Evolutionary conservation across 2,113 vertebrate genomes (phyloP).

Genomic region (Aphyosemion australe): DNA sequence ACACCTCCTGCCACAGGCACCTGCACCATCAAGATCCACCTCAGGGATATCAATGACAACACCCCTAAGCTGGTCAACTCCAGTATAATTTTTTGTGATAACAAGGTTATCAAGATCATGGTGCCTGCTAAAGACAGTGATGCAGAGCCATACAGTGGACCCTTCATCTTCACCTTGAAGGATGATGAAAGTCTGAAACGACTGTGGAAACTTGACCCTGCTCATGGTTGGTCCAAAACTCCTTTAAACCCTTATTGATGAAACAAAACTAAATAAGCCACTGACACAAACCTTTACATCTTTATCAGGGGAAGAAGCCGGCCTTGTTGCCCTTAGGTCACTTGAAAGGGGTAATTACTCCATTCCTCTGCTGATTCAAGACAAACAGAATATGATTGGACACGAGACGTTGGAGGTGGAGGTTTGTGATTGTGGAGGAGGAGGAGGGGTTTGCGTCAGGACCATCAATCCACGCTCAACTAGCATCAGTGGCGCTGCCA

Average conservation of each 20-base stretch:
- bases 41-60: constrained; percentile 81
- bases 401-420: constrained; percentile 53
- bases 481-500: constrained; percentile 44
- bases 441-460: constrained; percentile 35
- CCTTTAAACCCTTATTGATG: background rate
- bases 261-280: background rate
- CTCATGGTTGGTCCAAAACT: constrained; percentile 55
- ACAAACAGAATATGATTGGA: constrained; percentile 71
- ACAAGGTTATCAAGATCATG: constrained; percentile 37
- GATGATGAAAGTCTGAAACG: constrained; percentile 22
- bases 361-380: constrained; percentile 75
- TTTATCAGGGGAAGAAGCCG: constrained; percentile 50
- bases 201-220: constrained; percentile 77
- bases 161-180: constrained; percentile 77
- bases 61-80: constrained; percentile 60
- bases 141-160: constrained; percentile 66
- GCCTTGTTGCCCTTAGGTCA: constrained; percentile 61
- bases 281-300: background rate
- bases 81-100: constrained; percentile 66
- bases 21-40: constrained; percentile 72
- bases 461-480: background rate
- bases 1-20: constrained; percentile 74
- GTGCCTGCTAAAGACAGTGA: constrained; percentile 68
- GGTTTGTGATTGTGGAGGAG: constrained; percentile 75
- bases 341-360: constrained; percentile 76